A percentile compares a stretch with the other conserved stretches of the same genome.
These are phyloP conservation scores for Bugula neritina DNA, from an alignment of 2,888 invertebrate genomes.

Conservation along the genomic window DNA sequence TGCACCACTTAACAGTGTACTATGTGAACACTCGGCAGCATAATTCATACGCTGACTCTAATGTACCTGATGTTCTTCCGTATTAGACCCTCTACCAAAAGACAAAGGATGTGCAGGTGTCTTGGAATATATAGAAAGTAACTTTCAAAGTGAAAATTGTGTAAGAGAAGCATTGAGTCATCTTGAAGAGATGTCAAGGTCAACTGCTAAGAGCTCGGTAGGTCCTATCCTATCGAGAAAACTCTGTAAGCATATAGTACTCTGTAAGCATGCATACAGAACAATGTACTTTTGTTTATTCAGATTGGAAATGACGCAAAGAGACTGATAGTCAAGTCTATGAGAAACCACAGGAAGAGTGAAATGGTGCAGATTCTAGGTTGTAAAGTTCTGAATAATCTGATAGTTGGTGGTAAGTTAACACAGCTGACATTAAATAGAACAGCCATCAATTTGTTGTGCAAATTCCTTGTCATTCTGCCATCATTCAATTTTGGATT, in stretches of 20 bases:
- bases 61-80: no score
- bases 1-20: no score
- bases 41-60: no score
- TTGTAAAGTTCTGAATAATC: conserved; percentile 39
- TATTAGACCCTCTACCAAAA: conserved; percentile 37
- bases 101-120: conserved; percentile 37
- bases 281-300: conserved; percentile 32
- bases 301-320: conserved; percentile 38
- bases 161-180: conserved; percentile 40
- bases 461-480: no score
- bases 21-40: no score
- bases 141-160: conserved; percentile 40
- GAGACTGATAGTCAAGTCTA: conserved; percentile 41
- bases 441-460: no score
- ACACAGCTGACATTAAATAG: no score
- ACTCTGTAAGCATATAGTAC: not conserved
- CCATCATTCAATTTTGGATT: no score
- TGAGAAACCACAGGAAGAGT: conserved; percentile 43
- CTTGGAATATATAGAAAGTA: conserved; percentile 40
- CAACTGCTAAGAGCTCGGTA: not conserved
- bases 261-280: not conserved
- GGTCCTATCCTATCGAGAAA: not conserved
- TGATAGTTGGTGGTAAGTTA: conserved; percentile 40
- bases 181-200: conserved; percentile 35
- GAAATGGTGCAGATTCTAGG: conserved; percentile 40